Conservation (phyloP, 2,113 vertebrate species). For the Tonatia bakeri region DNA sequence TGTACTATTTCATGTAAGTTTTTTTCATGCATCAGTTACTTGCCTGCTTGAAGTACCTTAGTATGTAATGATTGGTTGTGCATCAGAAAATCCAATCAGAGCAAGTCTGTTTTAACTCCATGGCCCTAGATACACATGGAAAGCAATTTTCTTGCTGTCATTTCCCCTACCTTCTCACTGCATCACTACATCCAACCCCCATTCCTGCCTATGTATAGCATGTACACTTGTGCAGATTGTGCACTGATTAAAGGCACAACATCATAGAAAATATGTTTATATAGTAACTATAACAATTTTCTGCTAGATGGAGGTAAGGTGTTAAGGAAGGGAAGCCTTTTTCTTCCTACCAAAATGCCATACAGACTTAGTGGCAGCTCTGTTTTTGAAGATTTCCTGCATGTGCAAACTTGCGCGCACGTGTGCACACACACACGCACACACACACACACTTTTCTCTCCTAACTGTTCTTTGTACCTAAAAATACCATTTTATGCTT, state of each 20-base stretch:
- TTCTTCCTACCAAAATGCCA: not conserved
- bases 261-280: not conserved
- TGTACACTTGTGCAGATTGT: not conserved
- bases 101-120: not conserved
- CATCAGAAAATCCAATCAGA: not conserved
- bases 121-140: not conserved
- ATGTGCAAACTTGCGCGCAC: too few species aligned
- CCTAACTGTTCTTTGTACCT: not conserved
- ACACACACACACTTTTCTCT: too few species aligned
- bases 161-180: not conserved
- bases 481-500: not conserved
- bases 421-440: too few species aligned
- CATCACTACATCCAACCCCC: not conserved
- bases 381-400: not conserved
- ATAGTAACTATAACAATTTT: not conserved
- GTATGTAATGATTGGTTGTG: not conserved
- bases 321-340: not conserved
- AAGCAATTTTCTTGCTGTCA: not conserved
- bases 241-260: not conserved
- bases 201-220: not conserved
- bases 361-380: not conserved
- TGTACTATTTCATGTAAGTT: not conserved
- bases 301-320: not conserved
- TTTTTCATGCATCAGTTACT: not conserved
- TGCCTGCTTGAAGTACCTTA: not conserved